Percentiles rank a stretch among this genome's conserved stretches.
Evolutionary conservation across 1,140 invertebrate species (phyloP).

Genomic region (Anastrepha ludens): DNA sequence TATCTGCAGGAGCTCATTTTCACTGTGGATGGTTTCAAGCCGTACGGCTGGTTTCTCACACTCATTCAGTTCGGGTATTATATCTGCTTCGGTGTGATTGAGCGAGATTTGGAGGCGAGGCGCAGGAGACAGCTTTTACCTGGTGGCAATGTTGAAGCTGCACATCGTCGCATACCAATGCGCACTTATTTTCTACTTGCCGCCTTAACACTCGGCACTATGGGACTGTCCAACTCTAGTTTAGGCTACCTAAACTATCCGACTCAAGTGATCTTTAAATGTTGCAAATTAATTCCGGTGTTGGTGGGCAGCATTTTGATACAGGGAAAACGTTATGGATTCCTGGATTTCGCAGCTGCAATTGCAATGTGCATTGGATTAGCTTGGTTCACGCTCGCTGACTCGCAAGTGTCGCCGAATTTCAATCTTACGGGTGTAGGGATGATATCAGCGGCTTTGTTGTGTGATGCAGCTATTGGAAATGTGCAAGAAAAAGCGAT

Average conservation of each 20-base stretch:
- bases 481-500: constrained; percentile 97
- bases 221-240: constrained; percentile 96
- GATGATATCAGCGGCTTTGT: constrained; percentile 90
- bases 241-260: constrained; percentile 98
- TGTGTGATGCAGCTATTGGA: constrained; percentile 95
- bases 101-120: constrained; percentile 81
- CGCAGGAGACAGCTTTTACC: constrained; percentile 60
- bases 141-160: constrained; percentile 13
- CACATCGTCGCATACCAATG: constrained; percentile 84
- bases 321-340: constrained; percentile 90
- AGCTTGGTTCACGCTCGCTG: constrained; percentile 93
- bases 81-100: constrained; percentile 85
- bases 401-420: constrained; percentile 91
- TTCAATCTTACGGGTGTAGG: constrained; percentile 89
- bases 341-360: constrained; percentile 89
- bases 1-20: constrained; percentile 97
- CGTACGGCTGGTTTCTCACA: constrained; percentile 94
- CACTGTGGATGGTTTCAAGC: constrained; percentile 89
- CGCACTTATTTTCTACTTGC: constrained; percentile 88
- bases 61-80: constrained; percentile 94
- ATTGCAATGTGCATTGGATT: constrained; percentile 92
- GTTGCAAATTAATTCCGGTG: constrained; percentile 97
- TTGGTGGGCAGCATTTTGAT: constrained; percentile 94
- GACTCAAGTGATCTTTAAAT: constrained; percentile 95
- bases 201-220: constrained; percentile 92